Evolutionary conservation across 2,113 vertebrate genomes (phyloP), one percentile per base, ranked within the genome.

Genomic region (Scytalopus superciliaris): DNA sequence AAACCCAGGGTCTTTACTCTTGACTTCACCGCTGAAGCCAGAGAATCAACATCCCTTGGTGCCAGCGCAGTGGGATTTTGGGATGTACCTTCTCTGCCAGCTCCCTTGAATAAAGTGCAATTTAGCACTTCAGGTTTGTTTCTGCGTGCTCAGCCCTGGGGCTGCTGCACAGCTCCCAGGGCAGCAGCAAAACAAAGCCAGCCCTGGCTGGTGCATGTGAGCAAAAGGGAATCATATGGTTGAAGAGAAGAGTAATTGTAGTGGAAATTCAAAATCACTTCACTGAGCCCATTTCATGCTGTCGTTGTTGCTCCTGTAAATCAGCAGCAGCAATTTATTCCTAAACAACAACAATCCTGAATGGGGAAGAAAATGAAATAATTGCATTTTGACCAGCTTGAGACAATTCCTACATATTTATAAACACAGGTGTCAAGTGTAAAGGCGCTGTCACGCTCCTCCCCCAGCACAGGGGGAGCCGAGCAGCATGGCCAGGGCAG

Each of bases 181-280:
- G 87, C 84, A 86, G 78, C 67, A 88, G 75, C 5, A 76, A 77
- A 96, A 80, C 89, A 89, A 80, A 55, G 13, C 75, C 27, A 22
- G 95, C 57, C 30, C 19, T 44, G 95, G 89, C 79, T 94, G 93
- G 89, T 93, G 94, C 53, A 84, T 57, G 83, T 9, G 47, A 96
- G 91, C 93, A 93, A 94, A 94, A 94, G 87, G 94, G 96, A 97
- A 97, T 98, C 97, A 94, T 92, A 97, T 93, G 97, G 96, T 97
- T 97, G 97, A 97, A 96, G 92, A 93, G 96, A 97, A 95, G 85
- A 93, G 95, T 97, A 97, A 98, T 97, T 98, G 97, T 93, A 97
- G 96, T 94, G 97, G 97, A 98, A 98, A 98, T 97, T 96, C 97
- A 95, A 77, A 97, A 97, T 97, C 97, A 97, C 96, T 97, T 96